These are phyloP conservation scores for Melanotaenia maccullochi DNA, from an alignment of 2,797 vertebrate species.

Conservation along the genomic window DNA sequence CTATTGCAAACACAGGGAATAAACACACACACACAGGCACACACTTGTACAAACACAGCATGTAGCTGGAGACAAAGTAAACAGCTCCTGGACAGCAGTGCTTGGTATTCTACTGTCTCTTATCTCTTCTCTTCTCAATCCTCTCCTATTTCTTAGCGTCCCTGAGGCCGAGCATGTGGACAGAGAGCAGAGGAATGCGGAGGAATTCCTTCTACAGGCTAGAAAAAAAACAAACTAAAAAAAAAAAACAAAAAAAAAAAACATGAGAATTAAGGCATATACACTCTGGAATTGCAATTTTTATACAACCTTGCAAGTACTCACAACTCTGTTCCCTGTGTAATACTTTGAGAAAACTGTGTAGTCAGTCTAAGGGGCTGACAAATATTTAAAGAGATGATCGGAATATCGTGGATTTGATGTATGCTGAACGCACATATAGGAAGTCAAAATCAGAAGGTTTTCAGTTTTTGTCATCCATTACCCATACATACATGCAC, in stretches of 20 bases:
- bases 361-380: slow-evolving; percentile 9
- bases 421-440: slow-evolving; percentile 7
- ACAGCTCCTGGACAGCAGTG: slow-evolving; percentile 57
- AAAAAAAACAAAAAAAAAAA: slow-evolving; percentile 4
- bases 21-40: slow-evolving; percentile 44
- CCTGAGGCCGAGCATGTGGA: slow-evolving; percentile 40
- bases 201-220: slow-evolving; percentile 43
- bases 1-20: slow-evolving; percentile 48
- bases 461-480: slow-evolving; percentile 38
- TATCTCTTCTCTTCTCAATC: slow-evolving; percentile 23
- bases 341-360: slow-evolving; percentile 12
- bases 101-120: slow-evolving; percentile 55
- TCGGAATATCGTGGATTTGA: slow-evolving; percentile 6
- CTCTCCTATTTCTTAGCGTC: slow-evolving; percentile 31
- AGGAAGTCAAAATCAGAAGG: slow-evolving; percentile 21
- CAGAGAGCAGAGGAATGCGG: slow-evolving; percentile 49
- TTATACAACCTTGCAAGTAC: background rate
- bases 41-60: slow-evolving; percentile 56
- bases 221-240: background rate
- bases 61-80: slow-evolving; percentile 67
- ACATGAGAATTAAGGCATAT: slow-evolving; percentile 26
- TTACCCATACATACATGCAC: slow-evolving; percentile 53
- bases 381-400: slow-evolving; percentile 30
- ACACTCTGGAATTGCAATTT: slow-evolving; percentile 25
- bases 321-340: slow-evolving; percentile 9